Conservation (phyloP, 2,888 invertebrate species). For the Eupeodes luniger region DNA sequence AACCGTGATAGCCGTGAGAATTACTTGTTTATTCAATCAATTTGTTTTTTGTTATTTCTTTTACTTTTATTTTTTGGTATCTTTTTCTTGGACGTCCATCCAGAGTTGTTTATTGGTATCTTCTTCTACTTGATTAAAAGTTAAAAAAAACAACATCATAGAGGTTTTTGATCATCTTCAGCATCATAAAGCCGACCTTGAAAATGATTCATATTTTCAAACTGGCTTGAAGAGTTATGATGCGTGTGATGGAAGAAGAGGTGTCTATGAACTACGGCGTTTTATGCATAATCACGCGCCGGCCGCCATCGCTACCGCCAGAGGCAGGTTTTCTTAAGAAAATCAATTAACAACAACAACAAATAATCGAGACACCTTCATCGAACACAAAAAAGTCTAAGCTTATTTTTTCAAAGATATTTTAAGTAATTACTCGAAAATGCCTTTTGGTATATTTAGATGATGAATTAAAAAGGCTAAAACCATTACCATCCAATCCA, state of each 20-base stretch:
- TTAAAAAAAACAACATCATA: background rate
- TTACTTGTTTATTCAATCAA: slow-evolving; percentile 60
- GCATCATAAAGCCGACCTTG: slow-evolving; percentile 1
- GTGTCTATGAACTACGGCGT: slow-evolving; percentile 15
- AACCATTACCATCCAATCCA: background rate
- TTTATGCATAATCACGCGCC: slow-evolving; percentile 32
- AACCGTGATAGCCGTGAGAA: slow-evolving; percentile 70
- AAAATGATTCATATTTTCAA: slow-evolving; percentile 32
- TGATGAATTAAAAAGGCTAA: background rate
- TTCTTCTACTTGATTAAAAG: background rate
- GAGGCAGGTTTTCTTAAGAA: slow-evolving; percentile 10
- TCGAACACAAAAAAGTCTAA: background rate
- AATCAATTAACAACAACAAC: background rate
- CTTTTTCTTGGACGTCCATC: slow-evolving; percentile 12
- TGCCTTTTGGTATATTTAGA: background rate
- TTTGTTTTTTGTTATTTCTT: slow-evolving; percentile 16
- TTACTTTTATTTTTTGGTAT: background rate
- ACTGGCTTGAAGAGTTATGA: slow-evolving; percentile 13
- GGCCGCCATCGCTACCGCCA: background rate
- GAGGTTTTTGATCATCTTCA: slow-evolving; percentile 9
- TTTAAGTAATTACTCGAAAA: background rate
- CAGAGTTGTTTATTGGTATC: slow-evolving; percentile 25
- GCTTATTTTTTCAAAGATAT: background rate
- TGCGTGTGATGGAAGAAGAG: slow-evolving; percentile 2
- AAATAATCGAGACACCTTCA: background rate